Conservation (phyloP, 1,140 invertebrate genomes). For the Cydia amplana region DNA sequence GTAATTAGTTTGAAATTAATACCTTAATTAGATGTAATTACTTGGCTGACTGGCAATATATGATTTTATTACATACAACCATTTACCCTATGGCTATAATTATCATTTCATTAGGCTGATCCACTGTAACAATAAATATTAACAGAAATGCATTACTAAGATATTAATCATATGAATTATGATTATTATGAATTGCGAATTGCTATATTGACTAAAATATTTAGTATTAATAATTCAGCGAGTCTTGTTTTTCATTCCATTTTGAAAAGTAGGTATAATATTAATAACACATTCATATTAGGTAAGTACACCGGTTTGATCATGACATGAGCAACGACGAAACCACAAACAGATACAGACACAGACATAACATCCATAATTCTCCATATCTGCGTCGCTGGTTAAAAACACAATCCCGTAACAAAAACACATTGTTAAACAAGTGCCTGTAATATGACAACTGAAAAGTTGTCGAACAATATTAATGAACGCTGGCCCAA, state of each 20-base stretch:
- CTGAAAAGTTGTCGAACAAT: conserved; percentile 11
- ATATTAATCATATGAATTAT: neutral
- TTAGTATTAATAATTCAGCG: too few relatives aligned
- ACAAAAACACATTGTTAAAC: neutral
- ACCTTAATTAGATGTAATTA: conserved; percentile 14
- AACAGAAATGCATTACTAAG: neutral
- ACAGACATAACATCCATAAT: neutral
- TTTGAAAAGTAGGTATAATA: too few relatives aligned
- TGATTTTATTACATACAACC: neutral
- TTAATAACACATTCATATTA: too few relatives aligned
- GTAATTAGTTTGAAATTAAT: conserved; percentile 15
- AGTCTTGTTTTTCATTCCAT: too few relatives aligned
- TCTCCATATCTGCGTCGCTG: neutral
- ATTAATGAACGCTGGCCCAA: conserved; percentile 20
- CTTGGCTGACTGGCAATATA: neutral
- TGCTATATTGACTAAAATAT: too few relatives aligned
- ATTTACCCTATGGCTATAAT: neutral
- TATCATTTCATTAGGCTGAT: neutral
- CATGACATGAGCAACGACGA: neutral
- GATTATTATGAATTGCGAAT: neutral
- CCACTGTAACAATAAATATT: neutral
- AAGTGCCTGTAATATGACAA: neutral
- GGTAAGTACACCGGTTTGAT: too few relatives aligned
- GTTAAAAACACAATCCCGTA: neutral
- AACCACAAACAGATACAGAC: neutral